A percentile compares a stretch with the other conserved stretches of the same genome.
Evolutionary conservation across 2,113 vertebrate genomes (phyloP).

Genomic region (Sinosuthora webbiana): DNA sequence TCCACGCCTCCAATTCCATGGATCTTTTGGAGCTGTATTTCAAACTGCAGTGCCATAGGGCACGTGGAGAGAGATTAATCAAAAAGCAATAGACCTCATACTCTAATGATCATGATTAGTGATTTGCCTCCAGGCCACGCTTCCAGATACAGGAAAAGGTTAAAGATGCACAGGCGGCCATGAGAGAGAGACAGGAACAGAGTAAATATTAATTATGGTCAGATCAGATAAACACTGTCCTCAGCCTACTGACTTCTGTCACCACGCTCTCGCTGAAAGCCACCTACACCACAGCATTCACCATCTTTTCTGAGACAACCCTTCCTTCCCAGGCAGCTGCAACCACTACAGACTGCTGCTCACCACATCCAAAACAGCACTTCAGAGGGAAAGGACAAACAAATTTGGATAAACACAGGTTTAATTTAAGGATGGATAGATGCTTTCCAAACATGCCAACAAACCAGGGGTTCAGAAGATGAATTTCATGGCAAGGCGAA

Average conservation of each 20-base stretch:
- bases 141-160: neutral
- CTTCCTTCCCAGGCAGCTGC: neutral
- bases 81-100: neutral
- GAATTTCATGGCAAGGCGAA: neutral
- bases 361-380: neutral
- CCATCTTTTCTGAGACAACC: neutral
- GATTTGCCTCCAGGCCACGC: neutral
- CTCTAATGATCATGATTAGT: neutral
- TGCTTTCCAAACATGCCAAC: neutral
- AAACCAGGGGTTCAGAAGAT: neutral
- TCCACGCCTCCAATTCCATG: neutral
- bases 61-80: neutral
- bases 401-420: neutral
- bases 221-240: neutral
- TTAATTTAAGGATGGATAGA: neutral
- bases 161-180: neutral
- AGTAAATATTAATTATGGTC: neutral
- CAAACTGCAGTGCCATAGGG: neutral
- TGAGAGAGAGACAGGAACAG: neutral
- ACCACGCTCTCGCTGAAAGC: neutral
- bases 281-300: neutral
- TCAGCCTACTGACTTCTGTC: neutral
- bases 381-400: neutral
- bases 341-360: neutral
- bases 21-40: neutral